These are phyloP conservation scores for Phragmatobia fuliginosa DNA, from an alignment of 2,888 invertebrate genomes.

Conservation along the genomic window DNA sequence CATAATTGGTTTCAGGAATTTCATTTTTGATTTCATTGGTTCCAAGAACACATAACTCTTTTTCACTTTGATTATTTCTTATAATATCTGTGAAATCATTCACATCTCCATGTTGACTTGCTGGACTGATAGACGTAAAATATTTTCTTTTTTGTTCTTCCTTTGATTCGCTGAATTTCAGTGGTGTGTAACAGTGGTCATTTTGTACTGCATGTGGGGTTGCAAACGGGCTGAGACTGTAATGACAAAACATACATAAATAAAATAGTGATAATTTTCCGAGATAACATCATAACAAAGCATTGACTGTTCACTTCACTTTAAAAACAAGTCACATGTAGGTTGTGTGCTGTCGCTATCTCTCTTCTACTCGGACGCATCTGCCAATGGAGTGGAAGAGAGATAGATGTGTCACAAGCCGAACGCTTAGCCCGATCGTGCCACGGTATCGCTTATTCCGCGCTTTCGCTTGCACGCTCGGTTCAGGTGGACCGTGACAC, in stretches of 20 bases:
- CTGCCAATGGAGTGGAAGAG: too few species aligned
- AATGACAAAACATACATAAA: too few species aligned
- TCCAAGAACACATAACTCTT: conserved; percentile 28
- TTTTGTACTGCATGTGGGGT: conserved; percentile 65
- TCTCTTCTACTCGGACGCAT: too few species aligned
- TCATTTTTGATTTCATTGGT: conserved; percentile 6
- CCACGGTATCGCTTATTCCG: too few species aligned
- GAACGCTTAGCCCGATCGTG: too few species aligned
- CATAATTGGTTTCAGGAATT: background rate
- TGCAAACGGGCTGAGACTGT: conserved; percentile 74
- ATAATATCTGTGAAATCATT: conserved; percentile 34
- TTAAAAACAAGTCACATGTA: too few species aligned
- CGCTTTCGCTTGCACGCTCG: too few species aligned
- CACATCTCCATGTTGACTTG: conserved; percentile 20
- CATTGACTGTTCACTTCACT: too few species aligned
- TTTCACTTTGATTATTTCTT: conserved; percentile 24
- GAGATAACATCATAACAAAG: too few species aligned
- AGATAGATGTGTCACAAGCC: too few species aligned
- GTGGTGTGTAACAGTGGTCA: conserved; percentile 64
- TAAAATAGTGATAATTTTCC: background rate
- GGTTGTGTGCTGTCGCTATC: too few species aligned
- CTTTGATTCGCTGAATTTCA: conserved; percentile 43
- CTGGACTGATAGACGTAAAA: conserved; percentile 28
- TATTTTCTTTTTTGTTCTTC: conserved; percentile 33
- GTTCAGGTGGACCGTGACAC: too few species aligned